These are phyloP conservation scores for Mesocricetus auratus DNA, from an alignment of 2,113 vertebrate genomes.

Conservation along the genomic window DNA sequence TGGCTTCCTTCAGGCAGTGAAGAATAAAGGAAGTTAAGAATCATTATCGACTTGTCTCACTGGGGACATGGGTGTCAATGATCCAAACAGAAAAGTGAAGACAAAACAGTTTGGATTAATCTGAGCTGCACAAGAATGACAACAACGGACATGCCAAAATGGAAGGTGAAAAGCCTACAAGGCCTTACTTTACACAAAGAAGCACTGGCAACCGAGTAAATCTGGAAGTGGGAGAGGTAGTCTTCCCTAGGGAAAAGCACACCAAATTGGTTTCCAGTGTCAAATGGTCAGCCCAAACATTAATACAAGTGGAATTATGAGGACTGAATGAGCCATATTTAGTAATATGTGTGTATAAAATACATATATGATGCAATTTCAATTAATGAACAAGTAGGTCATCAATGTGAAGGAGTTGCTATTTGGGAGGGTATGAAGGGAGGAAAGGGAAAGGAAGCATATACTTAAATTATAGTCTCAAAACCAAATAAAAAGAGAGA, in stretches of 20 bases:
- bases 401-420: not conserved
- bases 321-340: not conserved
- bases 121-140: not conserved
- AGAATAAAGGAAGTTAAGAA: not conserved
- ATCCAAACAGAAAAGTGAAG: not conserved
- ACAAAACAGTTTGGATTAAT: not conserved
- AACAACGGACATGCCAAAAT: not conserved
- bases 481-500: not conserved
- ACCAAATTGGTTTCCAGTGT: not conserved
- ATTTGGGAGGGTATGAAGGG: not conserved
- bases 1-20: not conserved
- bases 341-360: not conserved
- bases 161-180: not conserved
- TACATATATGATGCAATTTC: not conserved
- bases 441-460: not conserved
- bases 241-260: not conserved
- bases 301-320: not conserved
- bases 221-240: not conserved
- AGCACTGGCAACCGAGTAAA: not conserved
- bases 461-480: not conserved
- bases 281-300: not conserved
- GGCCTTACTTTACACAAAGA: not conserved
- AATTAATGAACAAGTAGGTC: not conserved
- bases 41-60: not conserved
- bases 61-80: not conserved